phyloP scores from a whole-genome alignment of 92 coral and sea anemone species.

The Zoanthus sociatus region DNA sequence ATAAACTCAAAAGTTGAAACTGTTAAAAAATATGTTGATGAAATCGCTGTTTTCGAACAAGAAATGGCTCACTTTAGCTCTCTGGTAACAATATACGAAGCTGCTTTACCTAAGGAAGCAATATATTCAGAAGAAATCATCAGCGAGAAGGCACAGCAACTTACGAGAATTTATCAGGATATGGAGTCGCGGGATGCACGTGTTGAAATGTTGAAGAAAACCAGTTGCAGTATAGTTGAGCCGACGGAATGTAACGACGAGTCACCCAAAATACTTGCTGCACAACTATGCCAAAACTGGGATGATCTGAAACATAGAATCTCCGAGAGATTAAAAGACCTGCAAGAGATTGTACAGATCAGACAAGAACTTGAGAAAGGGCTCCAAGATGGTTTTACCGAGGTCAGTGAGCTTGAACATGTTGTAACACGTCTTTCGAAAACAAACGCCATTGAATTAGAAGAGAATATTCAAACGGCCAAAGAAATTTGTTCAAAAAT shows the following conservation, averaged over 20 bases:
- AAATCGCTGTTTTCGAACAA: conserved; percentile 74
- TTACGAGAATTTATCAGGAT: conserved; percentile 72
- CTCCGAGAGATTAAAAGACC: conserved; percentile 59
- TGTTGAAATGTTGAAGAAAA: conserved; percentile 64
- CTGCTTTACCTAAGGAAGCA: conserved; percentile 72
- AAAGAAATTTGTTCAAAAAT: conserved; percentile 66
- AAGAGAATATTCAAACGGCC: conserved; percentile 51
- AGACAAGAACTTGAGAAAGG: conserved; percentile 73
- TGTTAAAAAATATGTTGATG: conserved; percentile 63
- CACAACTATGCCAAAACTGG: conserved; percentile 76
- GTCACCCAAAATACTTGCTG: conserved; percentile 58
- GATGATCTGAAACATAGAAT: conserved; percentile 63
- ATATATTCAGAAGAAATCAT: conserved; percentile 77
- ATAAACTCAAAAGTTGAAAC: conserved; percentile 45
- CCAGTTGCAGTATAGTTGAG: conserved; percentile 40
- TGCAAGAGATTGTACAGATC: conserved; percentile 61
- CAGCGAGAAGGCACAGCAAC: conserved; percentile 74
- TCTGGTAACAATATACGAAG: conserved; percentile 83
- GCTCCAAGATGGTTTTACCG: conserved; percentile 43
- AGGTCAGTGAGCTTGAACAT: conserved; percentile 55
- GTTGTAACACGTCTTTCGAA: conserved; percentile 17
- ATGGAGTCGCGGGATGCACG: conserved; percentile 80
- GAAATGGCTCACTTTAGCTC: conserved; percentile 79
- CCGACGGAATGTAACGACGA: conserved; percentile 27
- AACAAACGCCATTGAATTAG: conserved; percentile 48